phyloP scores from a whole-genome alignment of 2,888 invertebrate genomes.

The Magallana nippona region DNA sequence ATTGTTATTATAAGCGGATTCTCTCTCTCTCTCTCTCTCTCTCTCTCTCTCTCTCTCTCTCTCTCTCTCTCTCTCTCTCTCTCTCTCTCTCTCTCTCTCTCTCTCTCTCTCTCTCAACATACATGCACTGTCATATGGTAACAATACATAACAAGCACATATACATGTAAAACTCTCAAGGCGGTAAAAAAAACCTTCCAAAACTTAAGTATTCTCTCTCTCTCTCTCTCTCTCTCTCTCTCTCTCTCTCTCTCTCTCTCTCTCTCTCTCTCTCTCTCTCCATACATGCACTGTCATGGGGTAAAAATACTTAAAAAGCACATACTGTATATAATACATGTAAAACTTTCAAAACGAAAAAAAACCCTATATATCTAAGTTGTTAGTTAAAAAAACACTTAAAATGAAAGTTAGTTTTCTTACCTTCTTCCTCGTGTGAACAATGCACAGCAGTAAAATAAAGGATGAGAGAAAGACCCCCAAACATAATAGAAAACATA shows the following conservation, averaged over 20 bases:
- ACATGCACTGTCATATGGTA: neutral
- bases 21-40: too few relatives aligned
- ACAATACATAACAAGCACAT: neutral
- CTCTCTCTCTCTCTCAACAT: too few relatives aligned
- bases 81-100: too few relatives aligned
- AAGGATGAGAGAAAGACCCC: neutral
- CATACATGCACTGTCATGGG: neutral
- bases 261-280: conserved; percentile 5
- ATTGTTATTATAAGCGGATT: too few relatives aligned
- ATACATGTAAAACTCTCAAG: too few relatives aligned
- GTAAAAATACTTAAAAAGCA: neutral
- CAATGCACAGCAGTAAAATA: neutral
- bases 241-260: neutral
- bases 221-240: neutral
- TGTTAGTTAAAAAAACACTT: too few relatives aligned
- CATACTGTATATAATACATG: too few relatives aligned
- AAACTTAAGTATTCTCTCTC: neutral
- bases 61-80: too few relatives aligned
- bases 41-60: too few relatives aligned
- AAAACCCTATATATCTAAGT: too few relatives aligned
- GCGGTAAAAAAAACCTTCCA: too few relatives aligned
- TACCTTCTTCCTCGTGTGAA: neutral
- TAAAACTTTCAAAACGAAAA: too few relatives aligned
- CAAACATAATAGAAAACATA: neutral
- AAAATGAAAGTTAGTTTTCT: neutral